Percentiles rank a stretch among this genome's conserved stretches.
Conservation (phyloP, 2,113 vertebrate species). For the Myotis brandtii region DNA sequence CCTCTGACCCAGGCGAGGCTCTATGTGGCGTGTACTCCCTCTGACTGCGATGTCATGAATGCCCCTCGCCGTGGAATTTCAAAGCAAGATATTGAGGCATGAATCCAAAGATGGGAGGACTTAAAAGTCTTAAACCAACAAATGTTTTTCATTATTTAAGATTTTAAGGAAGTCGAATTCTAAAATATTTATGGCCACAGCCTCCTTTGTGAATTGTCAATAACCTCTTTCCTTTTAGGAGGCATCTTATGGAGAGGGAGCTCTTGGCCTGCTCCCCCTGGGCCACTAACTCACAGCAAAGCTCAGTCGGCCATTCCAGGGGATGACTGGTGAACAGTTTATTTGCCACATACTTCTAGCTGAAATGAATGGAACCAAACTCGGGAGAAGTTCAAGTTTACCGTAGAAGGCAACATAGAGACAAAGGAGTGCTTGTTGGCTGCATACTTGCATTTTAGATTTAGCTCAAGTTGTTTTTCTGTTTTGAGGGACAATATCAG, state of each 20-base stretch:
- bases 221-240: conserved; percentile 58
- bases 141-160: conserved; percentile 77
- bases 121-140: conserved; percentile 58
- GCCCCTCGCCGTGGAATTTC: not conserved
- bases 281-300: conserved; percentile 50
- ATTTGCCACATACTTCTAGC: not conserved
- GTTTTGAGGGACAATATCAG: not conserved
- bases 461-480: not conserved
- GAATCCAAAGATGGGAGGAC: not conserved
- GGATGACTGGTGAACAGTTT: conserved; percentile 4
- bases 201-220: conserved; percentile 1
- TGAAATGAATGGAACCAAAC: not conserved
- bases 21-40: not conserved
- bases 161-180: conserved; percentile 68
- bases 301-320: not conserved
- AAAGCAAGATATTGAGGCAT: not conserved
- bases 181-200: conserved; percentile 69
- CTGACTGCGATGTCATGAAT: conserved; percentile 47
- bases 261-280: not conserved
- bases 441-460: not conserved
- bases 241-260: conserved; percentile 20
- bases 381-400: not conserved
- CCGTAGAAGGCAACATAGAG: not conserved
- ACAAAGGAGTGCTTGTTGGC: not conserved
- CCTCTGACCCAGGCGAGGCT: not conserved